Percentiles rank a stretch among this genome's conserved stretches.
Evolutionary conservation across 1,140 invertebrate genomes (phyloP).

Genomic region (Drosophila nikananu): DNA sequence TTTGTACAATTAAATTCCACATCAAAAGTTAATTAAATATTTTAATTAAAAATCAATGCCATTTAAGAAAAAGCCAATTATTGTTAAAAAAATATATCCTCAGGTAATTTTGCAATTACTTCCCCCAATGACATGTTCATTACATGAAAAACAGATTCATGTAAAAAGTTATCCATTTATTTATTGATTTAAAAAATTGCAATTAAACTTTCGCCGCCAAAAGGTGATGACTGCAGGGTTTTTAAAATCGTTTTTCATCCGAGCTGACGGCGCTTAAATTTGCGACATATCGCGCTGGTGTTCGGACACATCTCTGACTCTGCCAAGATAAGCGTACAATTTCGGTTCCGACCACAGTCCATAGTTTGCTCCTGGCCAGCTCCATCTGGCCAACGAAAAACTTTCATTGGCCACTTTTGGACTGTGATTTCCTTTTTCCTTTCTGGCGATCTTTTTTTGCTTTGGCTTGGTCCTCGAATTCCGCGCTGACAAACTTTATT

Average conservation of each 20-base stretch:
- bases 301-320: constrained; percentile 28
- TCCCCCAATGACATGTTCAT: neutral
- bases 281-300: constrained; percentile 12
- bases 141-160: constrained; percentile 1
- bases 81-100: neutral
- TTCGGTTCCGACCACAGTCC: constrained; percentile 21
- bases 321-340: constrained; percentile 26
- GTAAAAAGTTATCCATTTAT: constrained; percentile 36
- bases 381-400: constrained; percentile 37
- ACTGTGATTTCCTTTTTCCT: constrained; percentile 47
- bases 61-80: neutral
- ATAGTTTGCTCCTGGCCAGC: constrained; percentile 25
- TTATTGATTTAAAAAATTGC: constrained; percentile 24
- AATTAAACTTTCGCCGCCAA: constrained; percentile 27
- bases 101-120: constrained; percentile 8
- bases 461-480: constrained; percentile 27
- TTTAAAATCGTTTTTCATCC: constrained; percentile 24
- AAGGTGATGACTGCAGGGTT: constrained; percentile 21
- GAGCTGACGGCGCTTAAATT: constrained; percentile 16
- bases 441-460: constrained; percentile 11
- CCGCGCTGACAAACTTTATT: constrained; percentile 88
- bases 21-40: neutral
- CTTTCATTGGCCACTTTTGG: constrained; percentile 59
- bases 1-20: neutral
- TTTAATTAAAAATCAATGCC: no score